These are phyloP conservation scores for Syngnathus acus DNA, from an alignment of 2,797 vertebrate species.

Conservation along the genomic window DNA sequence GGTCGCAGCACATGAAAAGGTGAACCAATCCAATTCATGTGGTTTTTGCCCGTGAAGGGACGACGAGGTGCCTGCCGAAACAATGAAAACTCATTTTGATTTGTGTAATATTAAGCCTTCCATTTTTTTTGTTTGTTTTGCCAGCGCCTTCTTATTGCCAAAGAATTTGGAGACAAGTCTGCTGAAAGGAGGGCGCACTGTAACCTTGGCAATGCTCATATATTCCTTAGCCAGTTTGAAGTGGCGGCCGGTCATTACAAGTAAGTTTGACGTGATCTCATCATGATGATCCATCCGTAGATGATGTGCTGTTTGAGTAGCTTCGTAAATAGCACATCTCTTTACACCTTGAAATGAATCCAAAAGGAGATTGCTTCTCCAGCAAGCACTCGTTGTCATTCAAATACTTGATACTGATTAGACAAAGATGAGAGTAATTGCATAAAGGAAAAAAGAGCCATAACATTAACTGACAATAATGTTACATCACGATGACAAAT, in stretches of 20 bases:
- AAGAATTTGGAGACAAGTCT: slow-evolving; percentile 91
- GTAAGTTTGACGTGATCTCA: slow-evolving; percentile 59
- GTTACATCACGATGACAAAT: background rate
- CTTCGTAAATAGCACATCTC: background rate
- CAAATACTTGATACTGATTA: background rate
- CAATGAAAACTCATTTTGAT: slow-evolving; percentile 3
- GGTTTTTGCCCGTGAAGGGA: background rate
- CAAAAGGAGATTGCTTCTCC: background rate
- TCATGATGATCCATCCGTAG: background rate
- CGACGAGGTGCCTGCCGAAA: background rate
- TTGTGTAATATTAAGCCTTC: background rate
- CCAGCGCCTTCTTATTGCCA: slow-evolving; percentile 89
- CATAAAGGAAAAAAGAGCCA: background rate
- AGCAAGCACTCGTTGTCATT: background rate
- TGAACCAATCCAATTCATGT: slow-evolving; percentile 31
- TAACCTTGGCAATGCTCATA: slow-evolving; percentile 91
- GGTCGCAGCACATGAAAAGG: slow-evolving; percentile 88
- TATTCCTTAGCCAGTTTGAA: slow-evolving; percentile 92
- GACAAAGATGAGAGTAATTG: no score
- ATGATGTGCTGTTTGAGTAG: background rate
- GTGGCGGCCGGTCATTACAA: slow-evolving; percentile 90
- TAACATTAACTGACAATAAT: background rate
- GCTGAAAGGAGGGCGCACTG: slow-evolving; percentile 94
- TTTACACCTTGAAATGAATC: background rate
- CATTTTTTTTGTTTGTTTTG: slow-evolving; percentile 16